phyloP scores from a whole-genome alignment of 2,888 invertebrate genomes.

The Hanleya hanleyi region DNA sequence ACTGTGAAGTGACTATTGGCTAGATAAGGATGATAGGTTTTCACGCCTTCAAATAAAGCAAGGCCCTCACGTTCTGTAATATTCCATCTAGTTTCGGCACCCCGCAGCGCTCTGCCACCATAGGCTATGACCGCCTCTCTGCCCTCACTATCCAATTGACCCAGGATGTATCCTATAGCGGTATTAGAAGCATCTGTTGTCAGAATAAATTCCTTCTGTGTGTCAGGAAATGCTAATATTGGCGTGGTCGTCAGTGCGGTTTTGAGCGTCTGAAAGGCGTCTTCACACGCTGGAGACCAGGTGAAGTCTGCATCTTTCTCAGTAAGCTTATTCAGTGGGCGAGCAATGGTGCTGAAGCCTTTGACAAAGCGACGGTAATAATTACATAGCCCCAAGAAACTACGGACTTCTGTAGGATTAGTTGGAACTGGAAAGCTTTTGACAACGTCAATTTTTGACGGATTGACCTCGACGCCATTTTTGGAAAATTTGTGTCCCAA shows the following conservation, averaged over 20 bases:
- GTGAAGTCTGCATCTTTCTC: constrained; percentile 43
- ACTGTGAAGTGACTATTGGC: constrained; percentile 1
- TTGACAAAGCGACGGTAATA: constrained; percentile 66
- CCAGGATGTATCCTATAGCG: constrained; percentile 23
- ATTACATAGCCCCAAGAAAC: constrained; percentile 32
- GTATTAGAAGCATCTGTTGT: constrained; percentile 22
- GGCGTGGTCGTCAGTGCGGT: constrained; percentile 8
- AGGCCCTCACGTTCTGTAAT: constrained; percentile 18
- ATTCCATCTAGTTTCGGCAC: constrained; percentile 11
- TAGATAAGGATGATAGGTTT: constrained; percentile 16
- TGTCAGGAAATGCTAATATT: constrained; percentile 20
- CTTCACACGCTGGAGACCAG: constrained; percentile 51
- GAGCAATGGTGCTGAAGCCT: constrained; percentile 42
- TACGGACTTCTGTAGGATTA: not conserved
- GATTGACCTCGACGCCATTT: not conserved
- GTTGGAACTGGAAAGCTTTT: not conserved
- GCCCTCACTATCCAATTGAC: constrained; percentile 16
- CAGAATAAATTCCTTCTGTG: constrained; percentile 3
- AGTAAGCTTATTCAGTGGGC: constrained; percentile 55
- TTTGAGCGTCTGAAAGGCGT: constrained; percentile 54
- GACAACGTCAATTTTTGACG: not conserved
- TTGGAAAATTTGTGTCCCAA: not conserved
- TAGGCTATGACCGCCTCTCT: constrained; percentile 16
- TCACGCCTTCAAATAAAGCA: constrained; percentile 25
- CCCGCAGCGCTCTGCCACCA: constrained; percentile 18